Evolutionary conservation across 2,113 vertebrate genomes (phyloP), one percentile per base, ranked within the genome.

Genomic region (Oryzias melastigma): DNA sequence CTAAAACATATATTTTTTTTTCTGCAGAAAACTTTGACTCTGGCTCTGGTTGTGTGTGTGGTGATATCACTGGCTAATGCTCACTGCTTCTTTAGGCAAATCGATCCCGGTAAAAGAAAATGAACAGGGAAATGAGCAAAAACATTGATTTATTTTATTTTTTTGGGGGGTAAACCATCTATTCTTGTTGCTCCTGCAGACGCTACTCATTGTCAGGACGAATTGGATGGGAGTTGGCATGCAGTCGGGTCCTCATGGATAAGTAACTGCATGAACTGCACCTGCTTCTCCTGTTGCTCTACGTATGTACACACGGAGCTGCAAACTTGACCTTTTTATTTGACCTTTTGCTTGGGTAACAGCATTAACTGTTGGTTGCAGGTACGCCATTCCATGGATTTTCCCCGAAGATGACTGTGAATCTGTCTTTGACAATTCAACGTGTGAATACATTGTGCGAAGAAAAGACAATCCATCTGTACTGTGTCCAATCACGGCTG

Each of bases 361-460:
- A 69, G 20, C 59, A 5, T 60, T 47, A 14, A 14, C 8, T 76
- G 18, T 70, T 79, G 14, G 48, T 69, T 78, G 52, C 75, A 90
- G 85, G 7, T 89, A 41, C 63, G 0, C 0, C 7, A 83, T 5
- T 3, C 86, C 85, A 5, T 6, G 0, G 0, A 0, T 0, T 0
- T 68, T 83, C 67, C 62, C 84, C 3, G 35, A 40, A 0, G 35
- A 35, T 8, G 83, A 87, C 35, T 90, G 86, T 35, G 62, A 65
- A 53, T 55, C 68, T 44, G 75, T 81, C 41, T 83, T 88, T 27
- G 64, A 88, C 62, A 0, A 12, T 3, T 0, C 14, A 1, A 7
- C 19, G n/a, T 90, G 87, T 66, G 1, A 61, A 57, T 86, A 72
- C 58, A 52, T 52, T 3, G 82, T 89, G n/a, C 65, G 75, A 25